phyloP scores from a whole-genome alignment of 2,888 invertebrate genomes.

The Beris morrisii region DNA sequence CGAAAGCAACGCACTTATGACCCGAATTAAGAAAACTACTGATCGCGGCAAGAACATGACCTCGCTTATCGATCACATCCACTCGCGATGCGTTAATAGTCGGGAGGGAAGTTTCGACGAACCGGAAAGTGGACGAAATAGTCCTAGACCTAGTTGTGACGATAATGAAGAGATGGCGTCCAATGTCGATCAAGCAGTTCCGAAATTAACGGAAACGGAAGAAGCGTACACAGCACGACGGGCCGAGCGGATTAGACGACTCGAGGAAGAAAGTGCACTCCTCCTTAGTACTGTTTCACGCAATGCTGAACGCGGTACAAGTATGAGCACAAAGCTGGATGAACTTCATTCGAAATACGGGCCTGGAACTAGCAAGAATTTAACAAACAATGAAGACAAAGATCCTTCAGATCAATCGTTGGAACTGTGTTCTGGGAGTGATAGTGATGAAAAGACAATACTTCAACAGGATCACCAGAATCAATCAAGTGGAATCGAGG shows the following conservation, averaged over 20 bases:
- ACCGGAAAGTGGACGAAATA: slow-evolving; percentile 35
- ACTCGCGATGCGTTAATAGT: slow-evolving; percentile 44
- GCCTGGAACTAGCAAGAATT: slow-evolving; percentile 27
- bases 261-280: slow-evolving; percentile 80
- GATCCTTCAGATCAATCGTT: no score
- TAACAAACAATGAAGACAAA: no score
- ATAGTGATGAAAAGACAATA: no score
- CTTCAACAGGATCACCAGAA: no score
- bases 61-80: slow-evolving; percentile 49
- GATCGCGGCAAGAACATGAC: slow-evolving; percentile 55
- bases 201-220: slow-evolving; percentile 49
- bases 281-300: slow-evolving; percentile 58
- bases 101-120: slow-evolving; percentile 53
- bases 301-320: slow-evolving; percentile 47
- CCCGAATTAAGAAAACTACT: slow-evolving; percentile 73
- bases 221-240: slow-evolving; percentile 49
- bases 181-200: slow-evolving; percentile 23
- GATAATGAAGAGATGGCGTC: neutral
- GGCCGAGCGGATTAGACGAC: slow-evolving; percentile 53
- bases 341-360: slow-evolving; percentile 48
- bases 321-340: slow-evolving; percentile 46
- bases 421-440: no score
- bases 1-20: slow-evolving; percentile 76
- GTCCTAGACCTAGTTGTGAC: neutral
- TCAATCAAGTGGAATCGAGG: no score